These are phyloP conservation scores for Chionodraco myersi DNA, from an alignment of 2,113 vertebrate genomes.

Conservation along the genomic window DNA sequence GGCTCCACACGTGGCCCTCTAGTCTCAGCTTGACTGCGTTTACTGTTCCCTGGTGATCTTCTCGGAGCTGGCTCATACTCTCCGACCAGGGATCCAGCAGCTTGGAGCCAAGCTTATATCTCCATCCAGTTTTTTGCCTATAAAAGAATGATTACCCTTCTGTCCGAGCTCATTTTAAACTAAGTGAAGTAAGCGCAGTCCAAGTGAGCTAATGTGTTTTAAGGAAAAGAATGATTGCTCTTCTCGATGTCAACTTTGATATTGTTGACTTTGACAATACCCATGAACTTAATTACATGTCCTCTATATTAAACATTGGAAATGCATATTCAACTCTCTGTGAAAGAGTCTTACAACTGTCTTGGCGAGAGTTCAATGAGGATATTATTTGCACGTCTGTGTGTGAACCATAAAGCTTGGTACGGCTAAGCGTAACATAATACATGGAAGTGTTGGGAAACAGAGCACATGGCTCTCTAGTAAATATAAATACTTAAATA, in stretches of 20 bases:
- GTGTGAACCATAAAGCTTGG: too few species aligned
- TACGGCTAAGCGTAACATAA: too few species aligned
- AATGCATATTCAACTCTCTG: neutral
- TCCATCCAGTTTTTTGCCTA: neutral
- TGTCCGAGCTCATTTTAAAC: neutral
- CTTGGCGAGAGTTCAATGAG: neutral
- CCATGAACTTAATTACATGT: neutral
- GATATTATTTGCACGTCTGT: neutral
- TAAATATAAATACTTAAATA: too few species aligned
- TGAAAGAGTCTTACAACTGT: neutral
- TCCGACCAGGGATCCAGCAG: slow-evolving; percentile 8
- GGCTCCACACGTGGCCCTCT: slow-evolving; percentile 15
- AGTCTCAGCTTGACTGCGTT: slow-evolving; percentile 44
- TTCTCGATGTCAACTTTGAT: too few species aligned
- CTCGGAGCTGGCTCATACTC: slow-evolving; percentile 36
- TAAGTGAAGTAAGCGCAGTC: slow-evolving; percentile 1
- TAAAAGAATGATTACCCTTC: neutral
- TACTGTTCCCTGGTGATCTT: slow-evolving; percentile 38
- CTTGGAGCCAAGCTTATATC: slow-evolving; percentile 6
- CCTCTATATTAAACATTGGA: neutral
- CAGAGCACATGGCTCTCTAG: neutral
- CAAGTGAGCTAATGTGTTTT: neutral
- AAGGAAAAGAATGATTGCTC: neutral
- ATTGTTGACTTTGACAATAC: too few species aligned
- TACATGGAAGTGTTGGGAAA: neutral